Base-by-base conservation (phyloP, 2,888 invertebrate species). In the Harpalus rufipes region DNA sequence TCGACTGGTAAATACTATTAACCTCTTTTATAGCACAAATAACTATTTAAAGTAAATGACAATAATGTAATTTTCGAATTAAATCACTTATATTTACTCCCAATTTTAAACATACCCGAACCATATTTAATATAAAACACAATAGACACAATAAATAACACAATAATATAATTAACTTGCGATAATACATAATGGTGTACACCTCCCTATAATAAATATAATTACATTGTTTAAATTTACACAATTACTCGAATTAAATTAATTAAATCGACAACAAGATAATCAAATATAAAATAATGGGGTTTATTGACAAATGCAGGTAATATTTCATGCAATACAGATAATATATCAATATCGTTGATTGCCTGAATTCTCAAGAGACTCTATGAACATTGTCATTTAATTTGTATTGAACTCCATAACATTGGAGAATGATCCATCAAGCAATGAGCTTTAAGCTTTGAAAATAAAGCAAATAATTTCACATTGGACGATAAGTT, bases 321-420 rank as follows among this genome's bases (percentile, higher is more conserved):
- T 16, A 74, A 74, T 74, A 74, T 74, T 44, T 44, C 72, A 74
- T 44, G 72, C 18, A 18, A 74, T 44, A 74, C 41, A 44, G 44
- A 74, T 74, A 44, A 74, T 74, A 16, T 18, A 74, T 74, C 72
- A 74, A 74, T 74, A 74, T 74, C 12, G 72, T 12, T 74, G 72
- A 74, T 74, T 74, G 72, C 44, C 51, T 44, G 72, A 1, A 44
- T 10, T 18, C 72, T 74, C 72, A 1, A 18, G 72, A 44, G 72
- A 44, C 44, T 10, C 7, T 6, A 21, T 16, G 44, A 10, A 25
- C 68, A 68, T 39, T 63, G 7, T 39, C 68, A 14, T 68, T 39
- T 68, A 68, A 68, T 68, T 68, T 25, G 32, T 32, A 32, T 5
- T 32, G 32, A 32, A 32, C 32, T 32, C 32, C 32, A 32, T 32